Evolutionary conservation across 2,113 vertebrate species (phyloP).

Genomic region (Saimiri boliviensis): DNA sequence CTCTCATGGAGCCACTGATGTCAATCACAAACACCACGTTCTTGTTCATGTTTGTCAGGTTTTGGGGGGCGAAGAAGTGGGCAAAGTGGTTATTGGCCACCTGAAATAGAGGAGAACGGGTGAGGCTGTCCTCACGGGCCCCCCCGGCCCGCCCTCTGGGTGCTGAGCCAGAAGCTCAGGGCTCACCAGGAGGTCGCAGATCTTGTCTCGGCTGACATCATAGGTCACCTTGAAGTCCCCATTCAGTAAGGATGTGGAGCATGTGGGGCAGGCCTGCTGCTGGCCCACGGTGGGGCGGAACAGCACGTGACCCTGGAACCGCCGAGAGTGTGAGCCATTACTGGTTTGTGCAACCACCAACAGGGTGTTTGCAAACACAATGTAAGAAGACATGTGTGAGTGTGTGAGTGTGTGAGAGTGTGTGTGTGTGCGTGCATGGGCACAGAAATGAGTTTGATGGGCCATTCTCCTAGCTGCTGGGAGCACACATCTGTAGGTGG

Average conservation of each 20-base stretch:
- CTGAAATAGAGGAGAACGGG: conserved; percentile 78
- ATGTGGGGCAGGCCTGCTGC: conserved; percentile 88
- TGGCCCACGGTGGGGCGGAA: conserved; percentile 92
- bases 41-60: conserved; percentile 89
- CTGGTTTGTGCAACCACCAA: not conserved
- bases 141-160: not conserved
- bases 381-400: not conserved
- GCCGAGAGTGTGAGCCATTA: not conserved
- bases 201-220: conserved; percentile 88
- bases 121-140: not conserved
- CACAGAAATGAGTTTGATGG: not conserved
- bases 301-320: conserved; percentile 87
- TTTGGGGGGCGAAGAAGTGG: conserved; percentile 94
- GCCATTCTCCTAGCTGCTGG: not conserved
- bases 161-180: not conserved
- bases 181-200: conserved; percentile 90
- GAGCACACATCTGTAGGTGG: not conserved
- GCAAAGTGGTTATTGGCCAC: conserved; percentile 91
- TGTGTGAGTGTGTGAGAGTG: not conserved
- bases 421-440: not conserved
- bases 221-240: conserved; percentile 92
- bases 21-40: conserved; percentile 95
- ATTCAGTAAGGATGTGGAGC: conserved; percentile 86
- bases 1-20: conserved; percentile 92
- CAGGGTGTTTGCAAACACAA: not conserved